Conservation (phyloP, 2,113 vertebrate species). For the Bagarius yarrelli region DNA sequence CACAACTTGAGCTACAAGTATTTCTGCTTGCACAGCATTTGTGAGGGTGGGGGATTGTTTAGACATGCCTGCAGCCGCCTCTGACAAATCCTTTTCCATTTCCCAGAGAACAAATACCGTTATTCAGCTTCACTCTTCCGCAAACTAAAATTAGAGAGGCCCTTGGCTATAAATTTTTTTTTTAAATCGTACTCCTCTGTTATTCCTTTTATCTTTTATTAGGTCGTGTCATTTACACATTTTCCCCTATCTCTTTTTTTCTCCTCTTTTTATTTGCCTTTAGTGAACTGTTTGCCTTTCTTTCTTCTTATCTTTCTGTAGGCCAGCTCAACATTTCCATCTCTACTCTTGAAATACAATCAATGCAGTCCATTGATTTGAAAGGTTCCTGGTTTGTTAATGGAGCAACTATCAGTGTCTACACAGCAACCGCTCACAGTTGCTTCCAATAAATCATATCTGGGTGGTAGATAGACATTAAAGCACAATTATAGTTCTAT, state of each 20-base stretch:
- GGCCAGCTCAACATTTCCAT: background rate
- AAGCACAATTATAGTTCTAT: conserved; percentile 13
- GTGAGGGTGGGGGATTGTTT: conserved; percentile 31
- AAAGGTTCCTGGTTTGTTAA: conserved; percentile 8
- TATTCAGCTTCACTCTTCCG: conserved; percentile 4
- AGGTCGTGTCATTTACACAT: conserved; percentile 1
- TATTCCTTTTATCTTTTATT: background rate
- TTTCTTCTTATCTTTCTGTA: background rate
- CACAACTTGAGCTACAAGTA: conserved; percentile 38
- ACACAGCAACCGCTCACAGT: background rate
- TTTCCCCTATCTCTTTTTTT: background rate
- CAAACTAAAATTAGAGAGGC: conserved; percentile 28
- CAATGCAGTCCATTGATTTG: conserved; percentile 29
- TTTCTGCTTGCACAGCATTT: conserved; percentile 26
- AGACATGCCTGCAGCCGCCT: conserved; percentile 10
- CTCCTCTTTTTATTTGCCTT: background rate
- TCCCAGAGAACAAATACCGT: conserved; percentile 8
- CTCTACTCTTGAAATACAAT: background rate
- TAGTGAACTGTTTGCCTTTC: background rate
- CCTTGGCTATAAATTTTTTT: background rate
- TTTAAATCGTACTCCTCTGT: background rate
- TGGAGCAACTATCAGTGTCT: background rate
- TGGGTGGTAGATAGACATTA: background rate
- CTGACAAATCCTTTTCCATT: conserved; percentile 6
- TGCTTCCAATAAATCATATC: conserved; percentile 3